Conservation (phyloP, 2,888 invertebrate species). For the Monopis laevigella region DNA sequence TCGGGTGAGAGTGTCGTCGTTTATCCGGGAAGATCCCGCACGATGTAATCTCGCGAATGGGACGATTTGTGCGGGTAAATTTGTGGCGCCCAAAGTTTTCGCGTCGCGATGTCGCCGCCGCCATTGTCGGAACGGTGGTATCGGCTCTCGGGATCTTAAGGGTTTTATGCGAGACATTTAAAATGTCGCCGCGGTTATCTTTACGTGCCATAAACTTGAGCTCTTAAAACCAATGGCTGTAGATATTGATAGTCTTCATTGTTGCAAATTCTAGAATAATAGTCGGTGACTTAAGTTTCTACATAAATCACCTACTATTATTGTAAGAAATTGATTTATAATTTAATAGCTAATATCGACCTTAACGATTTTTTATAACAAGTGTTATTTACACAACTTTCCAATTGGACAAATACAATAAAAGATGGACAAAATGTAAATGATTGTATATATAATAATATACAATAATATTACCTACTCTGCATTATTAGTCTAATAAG, state of each 20-base stretch:
- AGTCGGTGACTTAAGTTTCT: too few relatives aligned
- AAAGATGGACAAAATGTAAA: too few relatives aligned
- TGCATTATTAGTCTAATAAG: too few relatives aligned
- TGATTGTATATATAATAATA: too few relatives aligned
- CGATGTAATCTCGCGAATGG: constrained; percentile 69
- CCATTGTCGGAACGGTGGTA: constrained; percentile 33
- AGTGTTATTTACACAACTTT: too few relatives aligned
- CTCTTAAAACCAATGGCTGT: constrained; percentile 7
- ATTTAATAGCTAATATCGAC: too few relatives aligned
- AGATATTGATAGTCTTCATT: constrained; percentile 9
- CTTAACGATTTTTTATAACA: too few relatives aligned
- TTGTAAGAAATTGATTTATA: too few relatives aligned
- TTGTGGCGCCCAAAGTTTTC: constrained; percentile 60
- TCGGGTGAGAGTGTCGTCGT: constrained; percentile 64
- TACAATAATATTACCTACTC: too few relatives aligned
- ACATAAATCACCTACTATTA: too few relatives aligned
- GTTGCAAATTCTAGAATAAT: too few relatives aligned
- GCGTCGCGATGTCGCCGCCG: constrained; percentile 52
- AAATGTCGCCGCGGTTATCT: constrained; percentile 12
- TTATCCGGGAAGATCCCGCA: constrained; percentile 67
- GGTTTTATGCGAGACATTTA: constrained; percentile 11
- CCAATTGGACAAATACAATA: too few relatives aligned
- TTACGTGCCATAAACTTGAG: constrained; percentile 9
- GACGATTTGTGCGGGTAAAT: constrained; percentile 67
- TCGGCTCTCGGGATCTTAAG: constrained; percentile 9